phyloP scores from a whole-genome alignment of 1,140 invertebrate species.

The Euglossa dilemma region DNA sequence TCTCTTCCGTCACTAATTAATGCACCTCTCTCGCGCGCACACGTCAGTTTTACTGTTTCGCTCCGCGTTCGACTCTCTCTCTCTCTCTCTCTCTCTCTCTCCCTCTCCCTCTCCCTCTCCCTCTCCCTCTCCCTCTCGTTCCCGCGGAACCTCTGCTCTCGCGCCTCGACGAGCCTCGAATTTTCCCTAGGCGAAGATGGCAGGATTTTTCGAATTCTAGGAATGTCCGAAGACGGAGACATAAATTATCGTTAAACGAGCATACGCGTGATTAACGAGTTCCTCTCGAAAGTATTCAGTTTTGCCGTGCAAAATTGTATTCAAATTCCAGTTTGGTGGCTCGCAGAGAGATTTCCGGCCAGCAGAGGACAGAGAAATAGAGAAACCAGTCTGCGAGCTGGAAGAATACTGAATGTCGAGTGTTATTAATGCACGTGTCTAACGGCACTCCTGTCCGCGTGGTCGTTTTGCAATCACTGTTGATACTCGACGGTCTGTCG shows the following conservation, averaged over 20 bases:
- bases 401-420: conserved; percentile 51
- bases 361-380: conserved; percentile 32
- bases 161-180: background rate
- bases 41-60: conserved; percentile 57
- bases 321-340: background rate
- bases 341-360: conserved; percentile 3
- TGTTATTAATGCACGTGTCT: conserved; percentile 53
- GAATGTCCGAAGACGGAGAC: background rate
- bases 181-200: background rate
- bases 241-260: background rate
- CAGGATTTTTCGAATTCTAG: too few relatives aligned
- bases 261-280: background rate
- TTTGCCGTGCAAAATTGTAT: conserved; percentile 16
- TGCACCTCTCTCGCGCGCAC: conserved; percentile 57
- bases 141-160: background rate
- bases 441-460: conserved; percentile 49
- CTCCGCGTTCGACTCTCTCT: background rate
- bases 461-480: conserved; percentile 53
- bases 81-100: background rate
- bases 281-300: background rate
- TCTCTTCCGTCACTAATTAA: conserved; percentile 73
- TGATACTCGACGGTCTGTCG: conserved; percentile 53
- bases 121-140: too few relatives aligned
- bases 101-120: background rate
- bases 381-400: conserved; percentile 40